These are phyloP conservation scores for Tipula helvola DNA, from an alignment of 2,888 invertebrate species.

Conservation along the genomic window DNA sequence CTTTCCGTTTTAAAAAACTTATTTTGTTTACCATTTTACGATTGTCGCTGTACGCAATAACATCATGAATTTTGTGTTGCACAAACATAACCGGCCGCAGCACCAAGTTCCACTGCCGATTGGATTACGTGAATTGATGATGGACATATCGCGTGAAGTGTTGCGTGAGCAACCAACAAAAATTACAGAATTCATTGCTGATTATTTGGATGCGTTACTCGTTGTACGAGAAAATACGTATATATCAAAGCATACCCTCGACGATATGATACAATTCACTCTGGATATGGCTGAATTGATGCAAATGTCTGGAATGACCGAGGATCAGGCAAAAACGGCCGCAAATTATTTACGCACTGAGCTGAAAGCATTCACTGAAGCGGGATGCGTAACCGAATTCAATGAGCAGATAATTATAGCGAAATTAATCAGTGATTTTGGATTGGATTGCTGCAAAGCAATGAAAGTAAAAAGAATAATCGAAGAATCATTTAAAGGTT, in stretches of 20 bases:
- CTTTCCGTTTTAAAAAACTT: background rate
- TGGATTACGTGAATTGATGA: conserved; percentile 49
- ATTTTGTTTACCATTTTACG: background rate
- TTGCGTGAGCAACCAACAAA: conserved; percentile 45
- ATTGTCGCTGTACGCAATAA: background rate
- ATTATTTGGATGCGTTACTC: conserved; percentile 47
- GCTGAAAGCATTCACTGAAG: background rate
- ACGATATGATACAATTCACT: conserved; percentile 4
- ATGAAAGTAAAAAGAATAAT: background rate
- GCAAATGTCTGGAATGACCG: background rate
- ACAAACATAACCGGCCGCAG: background rate
- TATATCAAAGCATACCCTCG: background rate
- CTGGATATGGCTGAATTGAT: background rate
- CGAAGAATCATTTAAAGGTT: conserved; percentile 6
- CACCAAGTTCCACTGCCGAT: conserved; percentile 37
- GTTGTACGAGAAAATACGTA: conserved; percentile 39
- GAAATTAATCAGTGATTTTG: background rate
- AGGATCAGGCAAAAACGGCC: background rate
- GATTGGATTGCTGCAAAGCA: background rate
- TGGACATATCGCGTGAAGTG: conserved; percentile 54
- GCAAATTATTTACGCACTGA: background rate
- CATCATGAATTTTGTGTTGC: conserved; percentile 9
- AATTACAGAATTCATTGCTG: conserved; percentile 45
- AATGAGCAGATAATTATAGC: background rate
- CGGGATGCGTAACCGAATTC: background rate